Base-by-base conservation (phyloP, 2,113 vertebrate species). In the Copsychus sechellarum region DNA sequence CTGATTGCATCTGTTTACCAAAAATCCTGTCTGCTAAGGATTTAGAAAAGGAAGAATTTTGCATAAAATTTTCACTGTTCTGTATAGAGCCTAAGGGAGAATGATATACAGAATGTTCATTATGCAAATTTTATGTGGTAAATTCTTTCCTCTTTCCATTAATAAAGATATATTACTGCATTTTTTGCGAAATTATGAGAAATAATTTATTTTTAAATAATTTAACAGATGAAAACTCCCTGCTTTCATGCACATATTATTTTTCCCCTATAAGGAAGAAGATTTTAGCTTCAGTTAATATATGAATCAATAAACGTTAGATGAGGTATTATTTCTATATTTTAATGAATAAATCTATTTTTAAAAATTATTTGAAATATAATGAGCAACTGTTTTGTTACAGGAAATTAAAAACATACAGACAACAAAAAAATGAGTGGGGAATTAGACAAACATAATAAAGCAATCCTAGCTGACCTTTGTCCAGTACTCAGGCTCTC, bases 371-470 rank as follows among this genome's bases (percentile, higher is more conserved):
- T 80, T 65, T 81, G n/a, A 66, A 92, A 87, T 8, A 45, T 17
- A 92, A 87, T 66, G 61, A 96, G 15, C 9, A 91, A 65, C 15
- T 93, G 23, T 53, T 86, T 47, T 76, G 65, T 71, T 36, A 81
- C 5, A 86, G 67, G 69, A 92, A 79, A 86, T 87, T 78, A 64
- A 45, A 95, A 67, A 56, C 34, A 91, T 26, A 79, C 5, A 81
- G 73, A 69, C 56, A 92, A 88, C 74, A 96, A 96, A 73, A 79
- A 88, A 80, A 86, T 6, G 8, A 73, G 14, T 81, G 24, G 78
- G 45, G 81, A 73, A 96, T 40, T 77, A 95, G 81, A 81, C n/a
- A 89, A 79, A 42, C 40, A 54, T 36, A 86, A 50, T 73, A 22
- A 79, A 85, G 61, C 54, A 93, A 81, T 51, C 43, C 18, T 43